Evolutionary conservation across 1,140 invertebrate genomes (phyloP), one percentile per base, ranked within the genome.

Genomic region (Trissolcus basalis): DNA sequence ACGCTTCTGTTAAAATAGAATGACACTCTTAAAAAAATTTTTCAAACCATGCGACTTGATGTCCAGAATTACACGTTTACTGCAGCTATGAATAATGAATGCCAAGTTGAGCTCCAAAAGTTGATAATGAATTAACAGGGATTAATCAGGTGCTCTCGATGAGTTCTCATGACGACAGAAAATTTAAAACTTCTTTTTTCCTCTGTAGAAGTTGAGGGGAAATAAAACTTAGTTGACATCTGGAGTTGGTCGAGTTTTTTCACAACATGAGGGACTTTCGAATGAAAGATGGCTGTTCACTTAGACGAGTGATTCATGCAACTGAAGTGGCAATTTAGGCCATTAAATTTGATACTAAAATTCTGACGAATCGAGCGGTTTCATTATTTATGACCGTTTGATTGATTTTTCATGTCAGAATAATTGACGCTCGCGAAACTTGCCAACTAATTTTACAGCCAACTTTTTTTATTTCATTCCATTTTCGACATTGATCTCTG

Each of bases 181-280:
- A 41, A 39, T 9, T 59, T 69, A 47, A 32, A 7, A 58, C 44
- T 55, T 68, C 68, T 68, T 64, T 59, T 63, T 75, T 75, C 68
- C 68, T 58, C 71, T 56, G 71, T 63, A 75, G 63, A 53, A 63
- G 51, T 69, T 69, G n/a, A 19, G 54, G 64, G 60, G 55, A 68
- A 75, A 75, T 69, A 69, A 75, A 69, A 39, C 64, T 75, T 69
- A 39, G 64, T 59, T 64, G 71, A 75, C 64, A 75, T 75, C 71
- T 75, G 71, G 63, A 75, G 63, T 75, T 68, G 60, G 63, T 68
- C 13, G 53, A 75, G 33, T n/a, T 75, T 75, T 75, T 75, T 75
- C 71, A 58, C 58, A 68, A 75, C 71, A 58, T 68, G 68, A 75
- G 58, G 53, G 54, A 63, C 55, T 56, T 53, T 68, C 44, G 48